phyloP scores from a whole-genome alignment of 2,113 vertebrate species.

The Pelobates fuscus region DNA sequence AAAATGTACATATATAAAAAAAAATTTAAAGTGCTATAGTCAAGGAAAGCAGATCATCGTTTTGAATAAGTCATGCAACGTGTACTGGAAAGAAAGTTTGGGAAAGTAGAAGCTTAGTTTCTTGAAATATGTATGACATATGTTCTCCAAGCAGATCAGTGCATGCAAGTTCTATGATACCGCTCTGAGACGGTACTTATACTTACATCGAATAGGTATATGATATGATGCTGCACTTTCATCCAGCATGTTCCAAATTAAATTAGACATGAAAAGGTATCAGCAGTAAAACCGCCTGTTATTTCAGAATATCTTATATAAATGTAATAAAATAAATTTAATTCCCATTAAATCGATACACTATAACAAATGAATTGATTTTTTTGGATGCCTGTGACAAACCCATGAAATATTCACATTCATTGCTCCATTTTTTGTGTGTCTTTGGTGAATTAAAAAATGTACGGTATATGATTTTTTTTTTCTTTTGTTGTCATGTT shows the following conservation, averaged over 20 bases:
- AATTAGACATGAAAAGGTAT: background rate
- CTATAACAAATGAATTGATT: background rate
- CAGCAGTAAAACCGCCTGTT: background rate
- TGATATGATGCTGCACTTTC: background rate
- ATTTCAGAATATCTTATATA: background rate
- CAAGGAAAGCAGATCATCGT: too few species aligned
- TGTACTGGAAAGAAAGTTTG: too few species aligned
- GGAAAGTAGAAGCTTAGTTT: too few species aligned
- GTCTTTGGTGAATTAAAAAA: too few species aligned
- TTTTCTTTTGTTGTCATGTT: too few species aligned
- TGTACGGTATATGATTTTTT: too few species aligned
- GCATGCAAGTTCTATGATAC: background rate
- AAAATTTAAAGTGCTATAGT: too few species aligned
- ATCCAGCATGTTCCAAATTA: background rate
- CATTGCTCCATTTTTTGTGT: too few species aligned
- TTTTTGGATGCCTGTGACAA: background rate
- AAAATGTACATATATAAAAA: too few species aligned
- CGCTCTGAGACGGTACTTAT: background rate
- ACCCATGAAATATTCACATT: background rate
- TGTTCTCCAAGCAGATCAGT: background rate
- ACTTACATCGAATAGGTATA: background rate
- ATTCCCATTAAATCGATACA: background rate
- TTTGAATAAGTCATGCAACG: too few species aligned
- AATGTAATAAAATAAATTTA: conserved; percentile 6
- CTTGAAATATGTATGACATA: background rate